Evolutionary conservation across 2,113 vertebrate species (phyloP), one percentile per base, ranked within the genome.

Genomic region (Tachysurus fulvidraco): DNA sequence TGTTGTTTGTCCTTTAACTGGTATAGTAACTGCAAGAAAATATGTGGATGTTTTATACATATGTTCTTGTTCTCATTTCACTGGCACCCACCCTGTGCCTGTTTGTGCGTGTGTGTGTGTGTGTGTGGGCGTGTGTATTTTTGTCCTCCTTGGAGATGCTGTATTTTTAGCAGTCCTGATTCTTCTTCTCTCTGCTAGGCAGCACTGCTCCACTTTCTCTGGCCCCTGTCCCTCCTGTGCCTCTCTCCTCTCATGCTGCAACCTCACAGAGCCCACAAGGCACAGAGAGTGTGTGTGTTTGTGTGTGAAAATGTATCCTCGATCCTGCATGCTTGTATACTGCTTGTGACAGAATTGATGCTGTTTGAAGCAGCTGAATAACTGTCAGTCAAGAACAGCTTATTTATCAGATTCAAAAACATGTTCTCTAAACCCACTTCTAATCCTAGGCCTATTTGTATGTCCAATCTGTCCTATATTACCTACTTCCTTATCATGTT

Each of bases 151-250:
- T 91, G 60, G 95, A 95, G 95, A 95, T 93, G 4, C 81, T 89
- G 90, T 95, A 95, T 95, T 95, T 95, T 95, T 95, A 95, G 95
- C 90, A 92, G 93, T 91, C 94, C 93, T 91, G 91, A 90, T 94
- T 95, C 90, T 78, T 81, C 92, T 92, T 88, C 91, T 93, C 91
- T 91, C 90, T 71, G 67, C 92, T 93, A 93, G 93, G 93, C 94
- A 94, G 93, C 30, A 86, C 69, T 95, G 95, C 93, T 95, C 94
- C 90, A 95, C 90, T 94, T 95, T 94, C 91, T 91, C 87, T 92
- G 94, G 93, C 92, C 93, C 93, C 92, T 92, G 92, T 92, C 90
- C 85, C 83, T 81, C 65, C 86, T 60, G 65, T 86, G 81, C 73
- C 54, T 85, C 83, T 77, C 52, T 83, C 69, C 28, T 88, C 83